phyloP scores from a whole-genome alignment of 2,113 vertebrate species.

The Sclerurus mexicanus region DNA sequence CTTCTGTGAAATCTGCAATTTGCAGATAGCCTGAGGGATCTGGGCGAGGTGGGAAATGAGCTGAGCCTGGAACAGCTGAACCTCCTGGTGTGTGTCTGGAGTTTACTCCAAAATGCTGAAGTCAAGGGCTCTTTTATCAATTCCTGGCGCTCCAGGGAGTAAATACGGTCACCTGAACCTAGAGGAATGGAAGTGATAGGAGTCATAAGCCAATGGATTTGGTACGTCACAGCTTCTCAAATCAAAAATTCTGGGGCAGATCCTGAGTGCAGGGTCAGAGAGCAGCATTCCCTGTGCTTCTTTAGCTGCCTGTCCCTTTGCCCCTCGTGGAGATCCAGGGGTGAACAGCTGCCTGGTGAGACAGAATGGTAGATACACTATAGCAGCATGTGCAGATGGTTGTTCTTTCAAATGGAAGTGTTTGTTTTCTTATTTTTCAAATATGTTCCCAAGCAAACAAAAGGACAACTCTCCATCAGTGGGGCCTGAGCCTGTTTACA shows the following conservation, averaged over 20 bases:
- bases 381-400: background rate
- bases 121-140: background rate
- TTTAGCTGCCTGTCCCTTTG: background rate
- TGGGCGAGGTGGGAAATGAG: background rate
- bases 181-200: background rate
- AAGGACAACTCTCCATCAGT: background rate
- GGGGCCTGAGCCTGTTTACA: background rate
- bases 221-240: background rate
- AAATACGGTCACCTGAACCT: background rate
- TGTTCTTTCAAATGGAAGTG: background rate
- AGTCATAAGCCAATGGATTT: rapidly evolving
- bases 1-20: background rate
- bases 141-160: background rate
- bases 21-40: background rate
- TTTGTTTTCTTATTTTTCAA: background rate
- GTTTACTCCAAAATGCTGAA: background rate
- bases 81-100: background rate
- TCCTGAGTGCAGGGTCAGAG: background rate
- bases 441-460: background rate
- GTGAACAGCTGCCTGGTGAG: background rate
- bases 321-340: background rate
- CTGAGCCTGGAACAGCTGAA: background rate
- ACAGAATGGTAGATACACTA: background rate
- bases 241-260: background rate
- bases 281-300: background rate